These are phyloP conservation scores for Gallirallus australis DNA, from an alignment of 2,797 vertebrate genomes.

Conservation along the genomic window DNA sequence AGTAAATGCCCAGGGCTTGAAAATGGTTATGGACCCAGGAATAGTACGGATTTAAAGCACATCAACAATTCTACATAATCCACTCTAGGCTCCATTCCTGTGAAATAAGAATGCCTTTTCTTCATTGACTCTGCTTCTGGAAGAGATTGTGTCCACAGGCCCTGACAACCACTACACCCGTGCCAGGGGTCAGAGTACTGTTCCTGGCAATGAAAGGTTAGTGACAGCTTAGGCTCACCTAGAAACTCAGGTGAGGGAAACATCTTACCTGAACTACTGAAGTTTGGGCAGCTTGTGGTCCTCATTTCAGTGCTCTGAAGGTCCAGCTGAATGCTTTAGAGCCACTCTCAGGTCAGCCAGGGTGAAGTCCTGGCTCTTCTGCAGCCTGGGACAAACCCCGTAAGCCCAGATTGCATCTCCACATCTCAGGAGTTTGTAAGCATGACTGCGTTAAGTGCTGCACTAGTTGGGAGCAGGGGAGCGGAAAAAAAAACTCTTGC, in stretches of 20 bases:
- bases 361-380: conserved; percentile 7
- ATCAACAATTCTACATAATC: not conserved
- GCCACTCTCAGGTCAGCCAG: not conserved
- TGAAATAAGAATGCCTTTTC: not conserved
- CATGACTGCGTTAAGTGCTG: not conserved
- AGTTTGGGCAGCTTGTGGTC: rapidly evolving
- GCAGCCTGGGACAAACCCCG: conserved; percentile 8
- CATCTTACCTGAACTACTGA: not conserved
- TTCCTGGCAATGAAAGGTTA: not conserved
- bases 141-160: not conserved
- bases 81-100: not conserved
- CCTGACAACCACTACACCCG: not conserved
- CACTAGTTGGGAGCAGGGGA: not conserved
- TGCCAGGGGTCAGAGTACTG: not conserved
- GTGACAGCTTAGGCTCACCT: not conserved
- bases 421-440: not conserved
- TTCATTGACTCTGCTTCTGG: not conserved
- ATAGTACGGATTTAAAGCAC: not conserved
- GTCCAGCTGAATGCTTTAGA: not conserved
- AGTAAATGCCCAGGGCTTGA: not conserved
- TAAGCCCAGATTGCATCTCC: conserved; percentile 43
- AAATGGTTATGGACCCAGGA: not conserved
- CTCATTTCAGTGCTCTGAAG: not conserved
- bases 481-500: not conserved
- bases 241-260: not conserved